phyloP scores from a whole-genome alignment of 1,140 invertebrate species.

The Zelostemma sp. region DNA sequence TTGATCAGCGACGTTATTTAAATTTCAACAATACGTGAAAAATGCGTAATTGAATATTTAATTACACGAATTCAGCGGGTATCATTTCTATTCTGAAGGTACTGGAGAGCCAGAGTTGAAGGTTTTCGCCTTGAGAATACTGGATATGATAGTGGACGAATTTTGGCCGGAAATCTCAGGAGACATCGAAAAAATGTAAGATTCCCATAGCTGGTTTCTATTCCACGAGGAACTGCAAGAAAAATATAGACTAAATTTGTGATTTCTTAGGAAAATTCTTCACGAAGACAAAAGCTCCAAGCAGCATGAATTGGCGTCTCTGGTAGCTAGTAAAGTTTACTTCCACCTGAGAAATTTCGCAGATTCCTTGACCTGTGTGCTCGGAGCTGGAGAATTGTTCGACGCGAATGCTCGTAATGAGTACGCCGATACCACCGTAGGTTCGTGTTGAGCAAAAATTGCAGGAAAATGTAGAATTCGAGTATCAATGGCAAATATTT shows the following conservation, averaged over 20 bases:
- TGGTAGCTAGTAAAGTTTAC: conserved; percentile 98
- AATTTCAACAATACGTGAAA: too few species aligned
- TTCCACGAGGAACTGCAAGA: too few species aligned
- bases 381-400: conserved; percentile 93
- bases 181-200: conserved; percentile 95
- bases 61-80: conserved; percentile 77
- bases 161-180: conserved; percentile 99
- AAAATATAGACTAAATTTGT: too few species aligned
- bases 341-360: conserved; percentile 97
- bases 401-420: conserved; percentile 93
- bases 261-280: conserved; percentile 93
- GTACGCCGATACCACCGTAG: conserved; percentile 96
- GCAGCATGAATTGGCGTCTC: conserved; percentile 91
- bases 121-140: conserved; percentile 90
- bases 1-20: too few species aligned
- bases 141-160: conserved; percentile 95
- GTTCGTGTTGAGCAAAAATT: conserved; percentile 55
- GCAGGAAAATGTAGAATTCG: not conserved
- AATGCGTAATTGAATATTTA: conserved; percentile 12
- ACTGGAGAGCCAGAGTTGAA: conserved; percentile 91
- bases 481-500: too few species aligned
- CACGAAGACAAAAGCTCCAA: conserved; percentile 92
- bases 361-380: conserved; percentile 93
- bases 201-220: conserved; percentile 27
- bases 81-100: conserved; percentile 97